phyloP scores from a whole-genome alignment of 64 coral and sea anemone genomes.

The Dendronephthya gigantea region DNA sequence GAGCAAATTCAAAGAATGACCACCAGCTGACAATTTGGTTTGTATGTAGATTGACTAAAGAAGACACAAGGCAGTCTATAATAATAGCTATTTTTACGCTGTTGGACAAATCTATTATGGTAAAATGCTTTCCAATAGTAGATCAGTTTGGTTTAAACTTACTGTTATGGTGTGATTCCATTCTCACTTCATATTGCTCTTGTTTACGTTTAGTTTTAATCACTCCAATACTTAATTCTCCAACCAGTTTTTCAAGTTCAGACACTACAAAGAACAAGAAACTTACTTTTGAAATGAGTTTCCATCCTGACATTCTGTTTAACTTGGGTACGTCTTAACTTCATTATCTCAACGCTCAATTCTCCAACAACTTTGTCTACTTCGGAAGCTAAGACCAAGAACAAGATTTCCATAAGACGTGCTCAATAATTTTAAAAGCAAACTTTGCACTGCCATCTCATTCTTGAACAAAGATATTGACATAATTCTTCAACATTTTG shows the following conservation, averaged over 20 bases:
- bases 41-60: not conserved
- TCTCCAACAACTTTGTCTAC: constrained; percentile 12
- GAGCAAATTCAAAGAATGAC: not conserved
- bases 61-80: not conserved
- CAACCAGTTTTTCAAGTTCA: not conserved
- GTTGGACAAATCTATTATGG: not conserved
- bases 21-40: constrained; percentile 6
- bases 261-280: constrained; percentile 7
- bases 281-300: constrained; percentile 17
- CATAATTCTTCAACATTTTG: not conserved
- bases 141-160: not conserved
- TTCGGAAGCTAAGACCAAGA: constrained; percentile 14
- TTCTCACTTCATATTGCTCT: constrained; percentile 13
- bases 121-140: not conserved
- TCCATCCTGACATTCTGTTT: constrained; percentile 12
- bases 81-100: not conserved
- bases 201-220: constrained; percentile 19
- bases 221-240: constrained; percentile 5
- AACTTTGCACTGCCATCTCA: too few species aligned
- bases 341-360: not conserved
- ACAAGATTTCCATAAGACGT: not conserved
- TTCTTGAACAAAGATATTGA: not conserved
- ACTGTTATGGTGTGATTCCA: constrained; percentile 12
- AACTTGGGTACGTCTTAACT: constrained; percentile 14
- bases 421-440: not conserved